Conservation (phyloP, 2,888 invertebrate genomes). For the Epinotia nisella region DNA sequence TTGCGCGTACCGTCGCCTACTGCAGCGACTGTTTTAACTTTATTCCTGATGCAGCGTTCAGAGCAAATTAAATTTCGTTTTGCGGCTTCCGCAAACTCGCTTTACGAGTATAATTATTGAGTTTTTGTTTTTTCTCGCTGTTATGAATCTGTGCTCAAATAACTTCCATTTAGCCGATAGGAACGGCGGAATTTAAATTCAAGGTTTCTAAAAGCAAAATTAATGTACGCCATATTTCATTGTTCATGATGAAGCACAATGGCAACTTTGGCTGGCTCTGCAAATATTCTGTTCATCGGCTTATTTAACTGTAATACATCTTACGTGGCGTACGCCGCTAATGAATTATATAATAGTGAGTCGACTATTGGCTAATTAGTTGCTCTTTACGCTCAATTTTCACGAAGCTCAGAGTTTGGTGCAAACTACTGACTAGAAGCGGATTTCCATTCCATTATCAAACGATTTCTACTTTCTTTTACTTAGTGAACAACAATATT, state of each 20-base stretch:
- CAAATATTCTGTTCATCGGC: conserved; percentile 54
- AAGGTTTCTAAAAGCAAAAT: conserved; percentile 12
- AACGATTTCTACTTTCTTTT: background rate
- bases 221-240: conserved; percentile 33
- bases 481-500: background rate
- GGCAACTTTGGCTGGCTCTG: conserved; percentile 34
- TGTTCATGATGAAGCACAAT: conserved; percentile 35
- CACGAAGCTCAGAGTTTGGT: conserved; percentile 61
- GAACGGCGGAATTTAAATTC: conserved; percentile 44
- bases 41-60: conserved; percentile 85
- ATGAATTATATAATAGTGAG: conserved; percentile 73
- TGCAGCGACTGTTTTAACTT: conserved; percentile 84
- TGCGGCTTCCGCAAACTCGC: conserved; percentile 82
- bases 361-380: conserved; percentile 72
- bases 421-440: conserved; percentile 56
- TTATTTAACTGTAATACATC: conserved; percentile 60
- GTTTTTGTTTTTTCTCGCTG: conserved; percentile 67
- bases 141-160: conserved; percentile 67
- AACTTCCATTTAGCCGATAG: conserved; percentile 65
- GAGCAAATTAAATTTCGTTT: conserved; percentile 85
- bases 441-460: conserved; percentile 21
- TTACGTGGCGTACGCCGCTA: conserved; percentile 63
- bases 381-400: conserved; percentile 70
- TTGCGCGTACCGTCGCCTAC: conserved; percentile 77
- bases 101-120: conserved; percentile 79